phyloP scores from a whole-genome alignment of 2,888 invertebrate species.

The Gastrophysa polygoni region DNA sequence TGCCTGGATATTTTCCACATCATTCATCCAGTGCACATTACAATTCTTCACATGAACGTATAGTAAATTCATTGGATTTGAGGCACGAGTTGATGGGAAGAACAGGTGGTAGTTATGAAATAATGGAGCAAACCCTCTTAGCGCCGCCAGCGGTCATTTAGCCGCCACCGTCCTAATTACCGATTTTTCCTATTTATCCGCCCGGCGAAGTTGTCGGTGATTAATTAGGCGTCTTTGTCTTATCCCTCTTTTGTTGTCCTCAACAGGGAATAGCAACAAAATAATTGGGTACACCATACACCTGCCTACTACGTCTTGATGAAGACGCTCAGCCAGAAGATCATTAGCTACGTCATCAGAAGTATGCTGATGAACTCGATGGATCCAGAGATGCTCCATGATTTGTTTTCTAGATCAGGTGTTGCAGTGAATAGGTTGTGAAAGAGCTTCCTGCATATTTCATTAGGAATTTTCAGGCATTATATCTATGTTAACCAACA shows the following conservation, averaged over 20 bases:
- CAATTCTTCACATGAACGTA: too few relatives aligned
- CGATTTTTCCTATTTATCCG: slow-evolving; percentile 31
- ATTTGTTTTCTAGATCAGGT: too few relatives aligned
- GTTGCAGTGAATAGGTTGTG: too few relatives aligned
- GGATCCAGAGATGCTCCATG: too few relatives aligned
- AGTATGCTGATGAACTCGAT: too few relatives aligned
- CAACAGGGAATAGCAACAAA: slow-evolving; percentile 24
- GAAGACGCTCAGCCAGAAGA: background rate
- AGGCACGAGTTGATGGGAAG: too few relatives aligned
- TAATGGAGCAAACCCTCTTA: slow-evolving; percentile 17
- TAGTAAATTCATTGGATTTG: too few relatives aligned
- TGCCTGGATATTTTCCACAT: too few relatives aligned
- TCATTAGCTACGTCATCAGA: background rate
- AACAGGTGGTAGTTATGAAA: slow-evolving; percentile 24
- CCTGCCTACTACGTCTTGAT: background rate
- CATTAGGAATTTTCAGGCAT: too few relatives aligned
- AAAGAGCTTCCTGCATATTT: too few relatives aligned
- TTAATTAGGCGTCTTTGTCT: slow-evolving; percentile 31
- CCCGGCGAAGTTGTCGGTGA: slow-evolving; percentile 26
- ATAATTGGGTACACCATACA: slow-evolving; percentile 23
- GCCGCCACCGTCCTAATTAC: slow-evolving; percentile 25
- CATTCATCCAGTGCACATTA: too few relatives aligned
- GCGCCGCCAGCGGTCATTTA: slow-evolving; percentile 19
- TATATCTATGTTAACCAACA: too few relatives aligned
- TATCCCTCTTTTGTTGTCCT: slow-evolving; percentile 24